Evolutionary conservation across 2,113 vertebrate genomes (phyloP), one percentile per base, ranked within the genome.

Genomic region (Takifugu flavidus): DNA sequence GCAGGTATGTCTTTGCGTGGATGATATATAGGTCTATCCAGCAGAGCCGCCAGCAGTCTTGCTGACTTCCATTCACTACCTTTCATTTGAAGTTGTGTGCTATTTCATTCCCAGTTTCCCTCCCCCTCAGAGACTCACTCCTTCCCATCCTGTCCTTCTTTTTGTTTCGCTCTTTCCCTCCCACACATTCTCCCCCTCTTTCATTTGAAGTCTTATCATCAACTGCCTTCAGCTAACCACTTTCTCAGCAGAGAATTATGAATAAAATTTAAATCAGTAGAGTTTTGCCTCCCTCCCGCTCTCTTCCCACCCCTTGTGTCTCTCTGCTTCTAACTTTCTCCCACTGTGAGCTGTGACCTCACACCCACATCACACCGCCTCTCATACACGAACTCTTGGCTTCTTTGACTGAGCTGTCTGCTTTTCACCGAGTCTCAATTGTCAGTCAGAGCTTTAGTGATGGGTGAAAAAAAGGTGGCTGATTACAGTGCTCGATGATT

Each of bases 91-190:
- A 78, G 77, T 72, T 10, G n/a, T 65, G 72, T 72, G 76, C 64
- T 50, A 49, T 77, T 77, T 60, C 77, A 83, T 77, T 82, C 83
- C 74, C 70, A 65, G 31, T 47, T 28, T 77, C 80, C 68, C 80
- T 83, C 78, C 76, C 71, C 80, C 83, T 82, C 83, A 79, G 75
- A 79, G 75, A 68, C 76, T 59, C 65, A 59, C 78, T 75, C 72
- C 75, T 72, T 81, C 83, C 80, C 75, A 64, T 75, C 78, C 71
- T 76, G 72, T 80, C 80, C 80, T 74, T 80, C 67, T 65, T 65
- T 86, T 83, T 86, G 78, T 83, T 71, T 79, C 80, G 81, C 55
- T 78, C 80, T 79, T 78, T 75, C 71, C 83, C 83, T 83, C 83
- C 83, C 25, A 85, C 83, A 79, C 67, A 70, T 72, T 77, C 77